Conservation (phyloP, 2,113 vertebrate genomes). For the Dryoscopus gambensis region DNA sequence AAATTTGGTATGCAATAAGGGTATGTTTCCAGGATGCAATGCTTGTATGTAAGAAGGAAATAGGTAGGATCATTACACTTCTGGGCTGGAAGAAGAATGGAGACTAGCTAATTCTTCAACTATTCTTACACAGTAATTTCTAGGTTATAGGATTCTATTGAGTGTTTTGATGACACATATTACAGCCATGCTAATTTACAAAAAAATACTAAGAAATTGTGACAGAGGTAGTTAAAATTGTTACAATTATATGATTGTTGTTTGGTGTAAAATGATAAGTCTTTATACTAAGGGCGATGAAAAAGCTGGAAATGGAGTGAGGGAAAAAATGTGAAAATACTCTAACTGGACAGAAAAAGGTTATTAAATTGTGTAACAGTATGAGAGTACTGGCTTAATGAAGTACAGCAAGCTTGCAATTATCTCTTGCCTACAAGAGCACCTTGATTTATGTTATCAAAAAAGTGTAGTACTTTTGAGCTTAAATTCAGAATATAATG, state of each 20-base stretch:
- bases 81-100: not conserved
- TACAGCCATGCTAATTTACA: not conserved
- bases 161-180: not conserved
- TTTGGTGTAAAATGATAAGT: not conserved
- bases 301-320: not conserved
- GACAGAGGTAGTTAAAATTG: not conserved
- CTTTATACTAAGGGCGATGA: not conserved
- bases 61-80: not conserved
- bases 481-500: not conserved
- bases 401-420: not conserved
- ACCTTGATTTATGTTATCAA: not conserved
- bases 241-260: not conserved
- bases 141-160: not conserved
- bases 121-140: not conserved
- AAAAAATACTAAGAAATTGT: not conserved
- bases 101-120: not conserved
- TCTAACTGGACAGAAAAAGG: not conserved
- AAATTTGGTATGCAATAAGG: not conserved
- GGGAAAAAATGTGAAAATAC: not conserved
- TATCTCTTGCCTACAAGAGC: not conserved
- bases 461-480: not conserved
- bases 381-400: not conserved
- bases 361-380: not conserved
- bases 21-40: not conserved
- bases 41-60: not conserved